Evolutionary conservation across 2,113 vertebrate genomes (phyloP), one percentile per base, ranked within the genome.

Genomic region (Rhadina sibilatrix): DNA sequence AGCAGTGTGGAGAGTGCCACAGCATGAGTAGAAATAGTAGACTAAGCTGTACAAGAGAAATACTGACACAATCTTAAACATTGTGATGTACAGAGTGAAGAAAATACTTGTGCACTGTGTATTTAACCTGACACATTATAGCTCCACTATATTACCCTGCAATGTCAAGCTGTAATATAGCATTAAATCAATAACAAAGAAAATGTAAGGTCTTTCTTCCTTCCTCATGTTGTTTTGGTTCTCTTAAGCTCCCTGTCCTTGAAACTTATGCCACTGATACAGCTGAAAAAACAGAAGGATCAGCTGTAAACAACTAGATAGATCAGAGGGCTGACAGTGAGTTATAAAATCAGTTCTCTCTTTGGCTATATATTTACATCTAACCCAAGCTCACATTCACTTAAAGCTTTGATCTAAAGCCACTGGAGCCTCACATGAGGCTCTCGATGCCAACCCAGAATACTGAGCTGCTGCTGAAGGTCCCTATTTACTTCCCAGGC

Each of bases 181-280:
- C 68, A 93, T 77, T 95, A 93, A 92, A 95, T 85, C 75, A 96
- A 68, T 64, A 92, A 88, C 38, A 90, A 94, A 95, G 77, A 87
- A 90, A 90, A 94, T 63, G 42, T 57, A 90, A 80, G 64, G 68
- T 66, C 50, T 69, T 86, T 71, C 74, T 89, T 74, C 18, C 44
- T 89, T 84, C 50, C 47, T 11, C 1, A 4, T 33, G 15, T 84
- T 91, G 74, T 88, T 96, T 80, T 60, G 44, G 46, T 61, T 82
- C 88, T 82, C 40, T 77, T 88, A 93, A 96, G 92, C 92, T 93
- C 38, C 38, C 52, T 74, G 68, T 63, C 93, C 93, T 97, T 97
- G 94, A 96, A 96, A 93, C 60, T 87, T 37, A 74, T 17, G 59
- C 75, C 85, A 77, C 38, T 25, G 42, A 74, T 69, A 76, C 52